Evolutionary conservation across 2,113 vertebrate species (phyloP).

Genomic region (Coryphaenoides rupestris): DNA sequence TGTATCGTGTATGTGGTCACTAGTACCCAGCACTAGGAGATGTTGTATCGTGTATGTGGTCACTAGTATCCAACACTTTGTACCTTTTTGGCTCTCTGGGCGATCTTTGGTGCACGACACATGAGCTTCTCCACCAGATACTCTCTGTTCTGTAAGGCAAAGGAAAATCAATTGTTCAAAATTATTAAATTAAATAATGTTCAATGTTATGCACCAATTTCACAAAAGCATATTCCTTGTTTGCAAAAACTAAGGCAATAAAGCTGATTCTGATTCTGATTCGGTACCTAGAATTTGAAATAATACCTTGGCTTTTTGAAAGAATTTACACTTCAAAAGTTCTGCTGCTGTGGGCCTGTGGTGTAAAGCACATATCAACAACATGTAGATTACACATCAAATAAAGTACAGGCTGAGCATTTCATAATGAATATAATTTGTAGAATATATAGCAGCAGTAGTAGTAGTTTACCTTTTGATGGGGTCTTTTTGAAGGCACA

Average conservation of each 20-base stretch:
- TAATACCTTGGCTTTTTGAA: constrained; percentile 80
- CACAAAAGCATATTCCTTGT: too few species aligned
- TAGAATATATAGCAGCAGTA: background rate
- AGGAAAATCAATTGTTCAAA: constrained; percentile 35
- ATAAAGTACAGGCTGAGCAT: background rate
- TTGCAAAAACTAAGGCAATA: too few species aligned
- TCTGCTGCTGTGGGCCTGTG: constrained; percentile 76
- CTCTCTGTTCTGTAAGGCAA: constrained; percentile 84
- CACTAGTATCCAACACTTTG: background rate
- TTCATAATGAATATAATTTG: background rate
- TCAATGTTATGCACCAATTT: too few species aligned
- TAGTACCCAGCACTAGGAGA: too few species aligned
- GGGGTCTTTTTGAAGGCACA: constrained; percentile 99
- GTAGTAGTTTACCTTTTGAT: constrained; percentile 83
- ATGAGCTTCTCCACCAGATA: constrained; percentile 95
- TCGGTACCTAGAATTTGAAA: background rate
- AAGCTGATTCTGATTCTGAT: too few species aligned
- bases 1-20: too few species aligned
- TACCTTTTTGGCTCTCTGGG: constrained; percentile 96
- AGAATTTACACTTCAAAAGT: constrained; percentile 81
- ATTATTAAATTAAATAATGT: background rate
- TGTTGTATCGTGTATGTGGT: too few species aligned
- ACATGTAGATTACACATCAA: constrained; percentile 7
- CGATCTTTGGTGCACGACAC: constrained; percentile 89
- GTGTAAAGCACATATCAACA: constrained; percentile 30